Evolutionary conservation across 2,113 vertebrate genomes (phyloP).

Genomic region (Upupa epops): DNA sequence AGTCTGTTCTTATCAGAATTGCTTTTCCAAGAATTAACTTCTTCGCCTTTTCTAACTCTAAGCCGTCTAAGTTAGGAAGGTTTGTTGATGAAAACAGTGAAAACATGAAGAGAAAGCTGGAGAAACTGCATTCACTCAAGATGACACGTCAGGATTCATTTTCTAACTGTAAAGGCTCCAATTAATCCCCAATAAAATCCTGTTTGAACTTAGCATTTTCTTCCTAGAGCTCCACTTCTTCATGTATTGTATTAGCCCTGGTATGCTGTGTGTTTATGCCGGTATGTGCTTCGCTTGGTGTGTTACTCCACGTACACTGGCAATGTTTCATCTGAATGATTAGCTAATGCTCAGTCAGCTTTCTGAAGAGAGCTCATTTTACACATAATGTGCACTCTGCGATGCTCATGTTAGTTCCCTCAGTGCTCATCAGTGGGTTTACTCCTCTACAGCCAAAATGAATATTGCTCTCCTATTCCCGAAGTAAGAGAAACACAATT

Average conservation of each 20-base stretch:
- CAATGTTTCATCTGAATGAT: background rate
- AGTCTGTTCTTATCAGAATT: background rate
- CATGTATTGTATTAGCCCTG: background rate
- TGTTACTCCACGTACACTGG: background rate
- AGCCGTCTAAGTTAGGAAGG: background rate
- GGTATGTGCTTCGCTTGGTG: background rate
- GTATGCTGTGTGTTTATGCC: background rate
- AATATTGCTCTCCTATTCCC: background rate
- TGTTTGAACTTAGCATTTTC: background rate
- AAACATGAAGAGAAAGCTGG: background rate
- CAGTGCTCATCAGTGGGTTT: background rate
- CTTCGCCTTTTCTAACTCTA: background rate
- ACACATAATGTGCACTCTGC: background rate
- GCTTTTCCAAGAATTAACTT: background rate
- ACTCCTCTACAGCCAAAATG: rapidly evolving
- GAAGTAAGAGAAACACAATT: background rate
- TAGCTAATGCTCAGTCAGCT: background rate
- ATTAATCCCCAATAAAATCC: background rate
- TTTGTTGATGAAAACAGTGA: background rate
- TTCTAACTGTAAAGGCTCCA: background rate
- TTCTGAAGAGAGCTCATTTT: background rate
- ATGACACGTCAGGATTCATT: background rate
- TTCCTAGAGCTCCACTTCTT: background rate
- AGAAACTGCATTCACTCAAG: background rate
- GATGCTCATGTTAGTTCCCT: background rate